Conservation (phyloP, 2,888 invertebrate species). For the Campopleginae sp. region DNA sequence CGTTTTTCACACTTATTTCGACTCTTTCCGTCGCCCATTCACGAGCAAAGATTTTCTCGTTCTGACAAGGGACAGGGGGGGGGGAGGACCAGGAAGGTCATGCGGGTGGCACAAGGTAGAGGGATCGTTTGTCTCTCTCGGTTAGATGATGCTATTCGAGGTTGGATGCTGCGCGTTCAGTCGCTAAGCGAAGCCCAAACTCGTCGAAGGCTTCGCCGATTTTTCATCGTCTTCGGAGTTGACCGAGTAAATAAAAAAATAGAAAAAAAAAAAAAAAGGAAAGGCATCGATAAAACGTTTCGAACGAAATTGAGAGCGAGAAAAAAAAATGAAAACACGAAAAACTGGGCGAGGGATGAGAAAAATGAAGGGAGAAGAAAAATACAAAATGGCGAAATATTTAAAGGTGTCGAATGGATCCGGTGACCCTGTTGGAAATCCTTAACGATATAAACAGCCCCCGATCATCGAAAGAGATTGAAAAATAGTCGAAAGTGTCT, state of each 20-base stretch:
- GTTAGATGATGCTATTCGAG: conserved; percentile 76
- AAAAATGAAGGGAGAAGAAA: not conserved
- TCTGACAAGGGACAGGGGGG: conserved; percentile 78
- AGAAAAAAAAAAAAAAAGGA: not conserved
- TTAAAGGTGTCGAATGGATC: not conserved
- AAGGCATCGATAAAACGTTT: not conserved
- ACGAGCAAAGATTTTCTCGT: conserved; percentile 73
- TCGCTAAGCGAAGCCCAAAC: conserved; percentile 82
- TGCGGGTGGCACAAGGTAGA: conserved; percentile 55
- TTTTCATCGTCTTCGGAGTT: conserved; percentile 14
- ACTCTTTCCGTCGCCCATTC: not conserved
- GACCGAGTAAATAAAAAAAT: conserved; percentile 22
- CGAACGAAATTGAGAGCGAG: too few species aligned
- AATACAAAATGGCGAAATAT: conserved; percentile 8
- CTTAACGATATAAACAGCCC: not conserved
- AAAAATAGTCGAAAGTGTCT: not conserved
- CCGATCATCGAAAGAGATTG: not conserved
- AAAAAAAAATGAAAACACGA: not conserved
- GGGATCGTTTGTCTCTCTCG: conserved; percentile 74
- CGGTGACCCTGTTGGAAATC: conserved; percentile 1
- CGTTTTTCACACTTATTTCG: not conserved
- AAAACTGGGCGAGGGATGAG: conserved; percentile 8
- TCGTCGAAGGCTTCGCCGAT: conserved; percentile 77
- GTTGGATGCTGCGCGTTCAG: conserved; percentile 81
- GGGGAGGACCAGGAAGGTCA: conserved; percentile 57